These are phyloP conservation scores for Anastrepha ludens DNA, from an alignment of 1,140 invertebrate species.

Conservation along the genomic window DNA sequence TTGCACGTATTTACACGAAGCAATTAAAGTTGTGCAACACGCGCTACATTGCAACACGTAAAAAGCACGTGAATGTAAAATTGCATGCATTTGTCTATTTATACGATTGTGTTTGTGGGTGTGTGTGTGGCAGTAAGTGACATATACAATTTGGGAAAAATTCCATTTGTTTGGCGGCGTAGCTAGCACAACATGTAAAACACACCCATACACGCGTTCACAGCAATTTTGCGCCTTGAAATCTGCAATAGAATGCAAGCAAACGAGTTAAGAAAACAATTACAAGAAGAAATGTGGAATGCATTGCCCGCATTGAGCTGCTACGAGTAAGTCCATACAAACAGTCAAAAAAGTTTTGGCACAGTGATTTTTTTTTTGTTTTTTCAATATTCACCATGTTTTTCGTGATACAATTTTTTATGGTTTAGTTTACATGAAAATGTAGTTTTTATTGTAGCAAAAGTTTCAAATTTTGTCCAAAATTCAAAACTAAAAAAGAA, in stretches of 20 bases:
- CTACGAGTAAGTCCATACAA: too few species aligned
- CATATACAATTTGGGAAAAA: conserved; percentile 26
- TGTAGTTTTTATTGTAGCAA: too few species aligned
- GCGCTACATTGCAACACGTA: conserved; percentile 12
- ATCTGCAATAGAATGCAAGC: conserved; percentile 12
- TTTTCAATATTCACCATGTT: background rate
- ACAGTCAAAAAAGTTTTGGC: background rate
- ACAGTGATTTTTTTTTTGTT: background rate
- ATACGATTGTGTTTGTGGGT: background rate
- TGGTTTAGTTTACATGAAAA: too few species aligned
- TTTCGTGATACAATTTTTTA: too few species aligned
- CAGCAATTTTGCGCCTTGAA: conserved; percentile 12
- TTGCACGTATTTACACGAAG: conserved; percentile 49
- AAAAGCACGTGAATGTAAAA: background rate
- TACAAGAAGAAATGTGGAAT: conserved; percentile 3
- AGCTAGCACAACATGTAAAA: background rate
- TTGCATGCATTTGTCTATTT: background rate
- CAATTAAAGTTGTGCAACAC: conserved; percentile 46
- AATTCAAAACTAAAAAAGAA: too few species aligned
- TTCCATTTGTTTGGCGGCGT: conserved; percentile 26
- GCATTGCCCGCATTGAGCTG: background rate
- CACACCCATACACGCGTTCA: background rate
- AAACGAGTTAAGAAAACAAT: background rate
- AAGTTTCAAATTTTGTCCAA: too few species aligned
- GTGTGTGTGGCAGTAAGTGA: background rate